Evolutionary conservation across 2,888 invertebrate species (phyloP).

Genomic region (Brenthis daphne): DNA sequence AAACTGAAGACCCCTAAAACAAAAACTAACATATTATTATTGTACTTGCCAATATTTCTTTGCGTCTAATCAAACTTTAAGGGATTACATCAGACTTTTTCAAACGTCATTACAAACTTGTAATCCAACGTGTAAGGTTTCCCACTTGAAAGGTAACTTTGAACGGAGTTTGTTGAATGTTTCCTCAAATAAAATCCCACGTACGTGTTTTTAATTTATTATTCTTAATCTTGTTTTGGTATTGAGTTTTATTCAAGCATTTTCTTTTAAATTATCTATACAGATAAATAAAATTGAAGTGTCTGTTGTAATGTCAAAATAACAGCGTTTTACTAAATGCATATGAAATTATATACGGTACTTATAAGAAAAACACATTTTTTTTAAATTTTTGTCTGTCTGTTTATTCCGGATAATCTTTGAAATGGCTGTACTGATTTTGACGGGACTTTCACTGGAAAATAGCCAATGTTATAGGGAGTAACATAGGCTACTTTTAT

Average conservation of each 20-base stretch:
- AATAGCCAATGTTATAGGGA: no score
- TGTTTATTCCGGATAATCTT: no score
- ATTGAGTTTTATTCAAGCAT: not conserved
- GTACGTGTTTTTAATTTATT: constrained; percentile 13
- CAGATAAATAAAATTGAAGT: no score
- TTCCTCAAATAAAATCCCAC: constrained; percentile 14
- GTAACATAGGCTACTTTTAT: no score
- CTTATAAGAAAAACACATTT: no score
- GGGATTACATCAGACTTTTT: constrained; percentile 39
- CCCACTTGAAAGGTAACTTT: constrained; percentile 28
- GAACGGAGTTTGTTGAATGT: constrained; percentile 21
- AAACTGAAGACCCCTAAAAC: not conserved
- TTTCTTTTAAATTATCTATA: not conserved
- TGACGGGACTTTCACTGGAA: no score
- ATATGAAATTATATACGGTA: no score
- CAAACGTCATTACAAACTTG: constrained; percentile 39
- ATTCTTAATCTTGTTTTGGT: not conserved
- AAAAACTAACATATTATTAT: constrained; percentile 10
- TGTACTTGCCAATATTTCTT: constrained; percentile 22
- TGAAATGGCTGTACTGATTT: no score
- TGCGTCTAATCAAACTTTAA: constrained; percentile 38
- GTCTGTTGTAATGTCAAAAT: no score
- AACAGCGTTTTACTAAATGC: no score
- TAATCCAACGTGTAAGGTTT: constrained; percentile 32
- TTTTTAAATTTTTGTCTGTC: no score